Base-by-base conservation (phyloP, 2,113 vertebrate genomes). In the Megaleporinus macrocephalus region DNA sequence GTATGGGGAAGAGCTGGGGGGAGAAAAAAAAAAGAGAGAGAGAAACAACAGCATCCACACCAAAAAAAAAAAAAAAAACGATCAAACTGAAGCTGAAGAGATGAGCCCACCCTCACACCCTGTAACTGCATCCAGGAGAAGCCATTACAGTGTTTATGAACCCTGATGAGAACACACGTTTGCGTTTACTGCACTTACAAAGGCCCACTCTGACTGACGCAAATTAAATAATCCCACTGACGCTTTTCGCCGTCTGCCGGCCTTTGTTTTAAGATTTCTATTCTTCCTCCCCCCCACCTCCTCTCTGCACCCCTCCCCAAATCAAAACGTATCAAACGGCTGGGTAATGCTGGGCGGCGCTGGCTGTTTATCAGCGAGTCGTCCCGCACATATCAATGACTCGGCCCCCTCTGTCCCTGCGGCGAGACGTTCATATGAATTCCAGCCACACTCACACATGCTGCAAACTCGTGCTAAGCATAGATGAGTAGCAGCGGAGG, bases 321-420 rank as follows among this genome's bases (percentile, higher is more conserved):
- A 87, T 93, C 92, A 90, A 89, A 93, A 93, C 89, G 88, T 92
- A 92, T 92, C 91, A 93, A 91, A 91, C 90, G 71, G 86, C 89
- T 87, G 91, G 88, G 91, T 91, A 91, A 90, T 89, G 86, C 85
- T 87, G 77, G 87, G 90, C 85, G 86, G 90, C 71, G 77, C 76
- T 83, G 89, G 90, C 89, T 93, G 94, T 94, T 94, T 93, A 94
- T 93, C 93, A 84, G 90, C 0, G 89, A 89, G 89, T 90, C 90
- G 90, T 91, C 89, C 92, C 57, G 91, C 91, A 94, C 93, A 94
- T 94, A 94, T 93, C 93, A 94, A 93, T 94, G 92, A 93, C 91
- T 91, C 73, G 81, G 88, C 85, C 87, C 53, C 57, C 89, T 85
- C 84, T 84, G 79, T 90, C 91, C 91, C 88, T 82, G 80, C 88